Percentiles rank a stretch among this genome's conserved stretches.
Evolutionary conservation across 2,113 vertebrate genomes (phyloP).

Genomic region (Catharus minimus): DNA sequence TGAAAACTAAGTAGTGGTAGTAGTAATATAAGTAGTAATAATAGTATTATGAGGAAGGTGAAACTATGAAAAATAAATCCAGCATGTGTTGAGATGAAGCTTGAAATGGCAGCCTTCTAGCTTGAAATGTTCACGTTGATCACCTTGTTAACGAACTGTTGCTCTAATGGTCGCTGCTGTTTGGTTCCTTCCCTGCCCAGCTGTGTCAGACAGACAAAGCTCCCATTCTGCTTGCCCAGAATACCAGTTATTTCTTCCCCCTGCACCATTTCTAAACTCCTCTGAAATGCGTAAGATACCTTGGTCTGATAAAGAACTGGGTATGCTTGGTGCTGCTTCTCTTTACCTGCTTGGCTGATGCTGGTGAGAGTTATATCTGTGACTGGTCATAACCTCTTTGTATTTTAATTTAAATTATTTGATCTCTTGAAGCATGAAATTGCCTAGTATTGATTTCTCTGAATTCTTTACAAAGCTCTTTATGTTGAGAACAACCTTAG

Average conservation of each 20-base stretch:
- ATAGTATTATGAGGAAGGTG: not conserved
- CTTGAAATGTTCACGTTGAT: not conserved
- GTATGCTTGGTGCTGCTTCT: not conserved
- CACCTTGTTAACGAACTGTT: not conserved
- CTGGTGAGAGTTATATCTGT: not conserved
- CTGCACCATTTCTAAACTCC: not conserved
- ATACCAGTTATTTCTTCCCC: not conserved
- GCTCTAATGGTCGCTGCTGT: not conserved
- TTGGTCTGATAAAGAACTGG: not conserved
- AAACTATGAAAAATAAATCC: not conserved
- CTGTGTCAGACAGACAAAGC: not conserved
- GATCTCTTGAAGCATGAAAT: constrained; percentile 41
- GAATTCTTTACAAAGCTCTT: constrained; percentile 10
- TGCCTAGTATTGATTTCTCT: constrained; percentile 1
- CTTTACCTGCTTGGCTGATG: not conserved
- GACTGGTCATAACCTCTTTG: not conserved
- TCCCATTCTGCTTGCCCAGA: not conserved
- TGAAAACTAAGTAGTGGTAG: not conserved
- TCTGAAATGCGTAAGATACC: not conserved
- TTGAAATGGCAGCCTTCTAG: not conserved
- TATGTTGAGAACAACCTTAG: not conserved
- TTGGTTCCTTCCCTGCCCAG: not conserved
- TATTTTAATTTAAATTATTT: constrained; percentile 40
- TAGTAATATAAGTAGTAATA: too few relatives aligned
- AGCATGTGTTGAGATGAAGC: not conserved